Conservation (phyloP, 2,797 vertebrate genomes). For the Chelonia mydas region DNA sequence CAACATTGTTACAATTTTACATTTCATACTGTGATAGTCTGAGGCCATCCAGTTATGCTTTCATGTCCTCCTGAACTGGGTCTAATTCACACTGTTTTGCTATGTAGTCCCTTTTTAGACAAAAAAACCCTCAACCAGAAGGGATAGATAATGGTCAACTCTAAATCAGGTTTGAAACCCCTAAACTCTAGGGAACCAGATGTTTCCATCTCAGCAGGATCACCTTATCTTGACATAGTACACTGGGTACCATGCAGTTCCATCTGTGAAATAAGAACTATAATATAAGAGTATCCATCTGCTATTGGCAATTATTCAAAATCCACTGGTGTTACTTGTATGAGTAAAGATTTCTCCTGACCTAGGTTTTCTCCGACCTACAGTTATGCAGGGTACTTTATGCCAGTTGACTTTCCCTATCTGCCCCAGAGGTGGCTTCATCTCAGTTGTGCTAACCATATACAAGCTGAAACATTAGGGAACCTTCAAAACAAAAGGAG, state of each 20-base stretch:
- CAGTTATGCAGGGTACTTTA: neutral
- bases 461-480: neutral
- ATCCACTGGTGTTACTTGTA: neutral
- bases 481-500: neutral
- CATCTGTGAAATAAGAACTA: neutral
- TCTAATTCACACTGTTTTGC: neutral
- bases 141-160: neutral
- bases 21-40: neutral
- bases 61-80: neutral
- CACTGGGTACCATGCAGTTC: accelerated
- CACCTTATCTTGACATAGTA: accelerated
- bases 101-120: neutral
- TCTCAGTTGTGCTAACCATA: neutral
- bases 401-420: neutral
- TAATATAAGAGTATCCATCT: neutral
- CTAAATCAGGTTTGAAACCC: neutral
- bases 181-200: neutral
- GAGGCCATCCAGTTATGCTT: neutral
- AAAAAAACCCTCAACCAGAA: neutral
- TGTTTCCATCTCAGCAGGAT: neutral
- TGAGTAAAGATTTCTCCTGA: neutral
- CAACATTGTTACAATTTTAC: neutral
- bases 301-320: neutral
- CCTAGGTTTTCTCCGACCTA: neutral
- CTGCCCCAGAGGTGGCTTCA: neutral